These are phyloP conservation scores for Rhamnusium bicolor DNA, from an alignment of 2,888 invertebrate genomes.

Conservation along the genomic window DNA sequence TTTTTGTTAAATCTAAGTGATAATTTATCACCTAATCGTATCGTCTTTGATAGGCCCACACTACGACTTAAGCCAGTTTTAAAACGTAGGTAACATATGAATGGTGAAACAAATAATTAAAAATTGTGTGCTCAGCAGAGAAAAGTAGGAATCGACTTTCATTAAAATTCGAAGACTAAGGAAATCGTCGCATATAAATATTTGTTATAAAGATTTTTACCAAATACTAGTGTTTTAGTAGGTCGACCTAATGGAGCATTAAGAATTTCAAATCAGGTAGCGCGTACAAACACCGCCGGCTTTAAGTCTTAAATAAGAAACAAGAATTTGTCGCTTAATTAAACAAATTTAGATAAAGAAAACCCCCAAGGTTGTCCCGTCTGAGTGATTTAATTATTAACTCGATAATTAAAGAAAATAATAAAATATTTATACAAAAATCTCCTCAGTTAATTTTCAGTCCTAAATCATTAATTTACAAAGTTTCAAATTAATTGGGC, in stretches of 20 bases:
- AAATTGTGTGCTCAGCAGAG: too few relatives aligned
- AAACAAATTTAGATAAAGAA: conserved; percentile 47
- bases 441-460: background rate
- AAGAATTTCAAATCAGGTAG: background rate
- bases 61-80: too few relatives aligned
- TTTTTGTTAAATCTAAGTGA: too few relatives aligned
- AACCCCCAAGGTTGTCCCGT: conserved; percentile 24
- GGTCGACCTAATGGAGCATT: background rate
- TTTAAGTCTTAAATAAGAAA: conserved; percentile 27
- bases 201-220: background rate
- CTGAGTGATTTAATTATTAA: background rate
- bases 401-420: background rate
- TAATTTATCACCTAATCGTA: too few relatives aligned
- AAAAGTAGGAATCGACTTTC: too few relatives aligned
- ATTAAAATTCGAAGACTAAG: too few relatives aligned
- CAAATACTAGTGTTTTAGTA: background rate
- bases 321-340: conserved; percentile 48
- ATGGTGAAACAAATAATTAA: too few relatives aligned
- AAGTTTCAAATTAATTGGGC: background rate
- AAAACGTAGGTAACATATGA: too few relatives aligned
- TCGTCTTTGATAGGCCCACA: too few relatives aligned
- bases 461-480: background rate
- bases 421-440: background rate
- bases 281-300: background rate
- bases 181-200: background rate